Base-by-base conservation (phyloP, 1,140 invertebrate genomes). In the Holcopasites calliopsidis region DNA sequence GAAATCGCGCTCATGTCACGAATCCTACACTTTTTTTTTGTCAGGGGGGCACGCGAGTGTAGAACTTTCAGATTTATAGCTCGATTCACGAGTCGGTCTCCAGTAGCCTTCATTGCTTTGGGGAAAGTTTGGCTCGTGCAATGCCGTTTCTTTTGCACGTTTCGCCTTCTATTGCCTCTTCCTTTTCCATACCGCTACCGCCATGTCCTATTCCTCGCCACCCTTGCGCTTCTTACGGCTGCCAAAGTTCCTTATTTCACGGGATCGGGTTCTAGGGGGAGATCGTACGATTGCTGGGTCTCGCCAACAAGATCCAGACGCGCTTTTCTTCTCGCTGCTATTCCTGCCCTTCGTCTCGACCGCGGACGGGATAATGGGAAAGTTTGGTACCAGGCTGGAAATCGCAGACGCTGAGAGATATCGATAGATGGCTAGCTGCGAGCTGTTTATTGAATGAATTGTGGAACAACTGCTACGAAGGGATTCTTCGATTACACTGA, bases 41-140 rank as follows among this genome's bases (percentile, higher is more conserved):
- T n/a, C n/a, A n/a, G n/a, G 69, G 62, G 54, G 42, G 57, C 78
- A 60, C 61, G 62, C 62, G 42, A 57, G 68, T 62, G 55, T 52
- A 52, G 76, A 83, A 83, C 76, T 83, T 83, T 82, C 28, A 82
- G 76, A 83, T 83, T 83, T 83, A 83, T 82, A 58, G 79, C 33
- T 65, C 79, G 81, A 83, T 78, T 83, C 82, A 83, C 76, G 69
- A 38, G 42, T 65, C 38, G 65, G 66, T 65, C 74, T 77, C 74
- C 79, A 77, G 57, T 60, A n/a, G n/a, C n/a, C 60, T 69, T 82
- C 79, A 82, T 83, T 83, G 81, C 79, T 72, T 70, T 38, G 38
- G 58, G 49, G 71, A 73, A 83, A 83, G 69, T 83, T 83, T 47
- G 62, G 76, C 70, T 38, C 69, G 38, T 55, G 44, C 52, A 31